Conservation (phyloP, 2,113 vertebrate genomes). For the Phasianus colchicus region DNA sequence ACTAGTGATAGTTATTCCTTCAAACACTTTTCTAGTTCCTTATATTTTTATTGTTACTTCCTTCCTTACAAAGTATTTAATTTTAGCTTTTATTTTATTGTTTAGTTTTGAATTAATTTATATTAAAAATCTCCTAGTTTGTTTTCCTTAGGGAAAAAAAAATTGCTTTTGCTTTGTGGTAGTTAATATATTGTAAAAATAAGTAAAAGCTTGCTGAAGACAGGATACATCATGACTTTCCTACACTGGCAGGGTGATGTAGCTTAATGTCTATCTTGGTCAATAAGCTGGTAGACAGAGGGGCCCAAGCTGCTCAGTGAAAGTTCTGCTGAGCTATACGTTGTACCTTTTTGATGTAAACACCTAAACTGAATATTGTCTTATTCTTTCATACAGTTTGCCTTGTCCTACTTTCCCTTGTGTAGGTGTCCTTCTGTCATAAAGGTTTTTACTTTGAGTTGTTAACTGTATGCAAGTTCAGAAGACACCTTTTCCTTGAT, state of each 20-base stretch:
- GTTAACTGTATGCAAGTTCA: background rate
- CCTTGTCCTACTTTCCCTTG: background rate
- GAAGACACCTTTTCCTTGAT: background rate
- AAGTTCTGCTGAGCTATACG: background rate
- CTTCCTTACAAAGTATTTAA: background rate
- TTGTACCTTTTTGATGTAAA: background rate
- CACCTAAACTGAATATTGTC: background rate
- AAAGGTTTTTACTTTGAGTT: background rate
- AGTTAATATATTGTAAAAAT: background rate
- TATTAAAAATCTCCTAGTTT: background rate
- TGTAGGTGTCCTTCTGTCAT: background rate
- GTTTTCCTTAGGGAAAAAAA: background rate
- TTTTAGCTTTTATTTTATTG: background rate
- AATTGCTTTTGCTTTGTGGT: background rate
- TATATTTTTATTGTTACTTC: background rate
- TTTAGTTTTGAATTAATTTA: background rate
- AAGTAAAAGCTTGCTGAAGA: background rate
- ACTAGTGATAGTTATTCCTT: background rate
- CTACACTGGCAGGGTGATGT: background rate
- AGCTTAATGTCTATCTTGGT: background rate
- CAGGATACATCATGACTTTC: background rate
- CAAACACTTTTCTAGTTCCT: background rate
- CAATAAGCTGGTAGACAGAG: background rate
- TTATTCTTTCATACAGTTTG: background rate
- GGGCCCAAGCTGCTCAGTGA: background rate